Base-by-base conservation (phyloP, 2,113 vertebrate genomes). In the Rhinoderma darwinii region DNA sequence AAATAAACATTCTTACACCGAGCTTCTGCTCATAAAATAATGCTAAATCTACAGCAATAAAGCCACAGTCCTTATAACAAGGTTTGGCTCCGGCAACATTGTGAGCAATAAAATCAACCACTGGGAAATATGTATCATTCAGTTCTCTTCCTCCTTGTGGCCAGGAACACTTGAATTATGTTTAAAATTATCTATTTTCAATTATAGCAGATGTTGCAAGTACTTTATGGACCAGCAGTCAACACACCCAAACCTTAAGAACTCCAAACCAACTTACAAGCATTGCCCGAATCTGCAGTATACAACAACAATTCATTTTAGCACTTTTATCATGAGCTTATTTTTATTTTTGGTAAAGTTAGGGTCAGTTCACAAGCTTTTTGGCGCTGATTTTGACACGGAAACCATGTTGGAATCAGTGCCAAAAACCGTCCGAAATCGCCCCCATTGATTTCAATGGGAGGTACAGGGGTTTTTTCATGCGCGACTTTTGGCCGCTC, bases 61-160 rank as follows among this genome's bases (percentile, higher is more conserved):
- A 86, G 43, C 30, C 84, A 50, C 22, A 86, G 43, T 79, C 32
- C 72, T 86, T 66, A 79, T 86, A 80, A 70, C 76, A 86, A 54
- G 44, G 59, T 86, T 86, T 86, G 76, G 76, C 84, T 86, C 63
- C 44, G 35, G 63, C 70, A 72, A 86, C 63, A 81, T 81, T 86
- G 44, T 78, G 47, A 39, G 44, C 63, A 56, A 80, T 86, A 80
- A 86, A 86, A 86, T 61, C 74, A 86, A 79, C 76, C 84, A 86
- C 54, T 80, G 77, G 84, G 84, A 86, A 86, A 86, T 80, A 81
- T 72, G 84, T 86, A 37, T 30, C n/a, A 80, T 86, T 86, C 50
- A 41, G 76, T 80, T 35, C 17, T 86, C 59, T 77, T 85, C 70
- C 77, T 86, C 35, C 32, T 81, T 72, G 63, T 86, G 76, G 77